Evolutionary conservation across 2,888 invertebrate species (phyloP), one percentile per base, ranked within the genome.

Genomic region (Dolomedes plantarius): DNA sequence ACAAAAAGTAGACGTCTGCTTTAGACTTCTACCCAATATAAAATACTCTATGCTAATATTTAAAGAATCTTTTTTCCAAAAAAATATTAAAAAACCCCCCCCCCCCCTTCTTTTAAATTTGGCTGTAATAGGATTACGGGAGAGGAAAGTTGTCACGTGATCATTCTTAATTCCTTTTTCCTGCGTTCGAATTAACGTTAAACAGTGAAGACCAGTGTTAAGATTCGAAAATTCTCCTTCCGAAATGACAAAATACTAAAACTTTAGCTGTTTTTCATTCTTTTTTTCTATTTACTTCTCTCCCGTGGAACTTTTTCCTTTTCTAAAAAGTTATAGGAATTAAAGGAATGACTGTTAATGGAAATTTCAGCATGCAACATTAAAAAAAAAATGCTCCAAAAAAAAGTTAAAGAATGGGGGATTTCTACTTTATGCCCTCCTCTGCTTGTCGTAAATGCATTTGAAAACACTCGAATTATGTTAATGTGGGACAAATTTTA

Each of bases 331-430:
- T 46, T 46, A 29, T 68, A 32, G 77, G 68, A 77, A 77, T 77
- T 77, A 77, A 68, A 77, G 69, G 68, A 77, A 77, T 69, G 77
- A 68, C 23, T 62, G 23, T 50, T 77, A 77, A 77, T 77, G 77
- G 68, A 50, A 29, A 13, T 5, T 27, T 27, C 67, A 50, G 23
- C n/a, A 2, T 46, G 16, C 16, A 2, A 31, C 56, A 5, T 13
- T 6, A n/a, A 23, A 69, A 9, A 27, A 39, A 36, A 36, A 23
- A 69, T 6, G 27, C 39, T 41, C 6, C n/a, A n/a, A n/a, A 29
- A 28, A 19, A 32, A 19, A n/a, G n/a, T n/a, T n/a, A 32, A 11
- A 9, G 11, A 11, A 27, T 46, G 9, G 28, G 2, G 29, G 7
- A n/a, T 13, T 16, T 13, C 39, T 13, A 27, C 7, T 27, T 62